Evolutionary conservation across 2,113 vertebrate species (phyloP).

Genomic region (Passer domesticus): DNA sequence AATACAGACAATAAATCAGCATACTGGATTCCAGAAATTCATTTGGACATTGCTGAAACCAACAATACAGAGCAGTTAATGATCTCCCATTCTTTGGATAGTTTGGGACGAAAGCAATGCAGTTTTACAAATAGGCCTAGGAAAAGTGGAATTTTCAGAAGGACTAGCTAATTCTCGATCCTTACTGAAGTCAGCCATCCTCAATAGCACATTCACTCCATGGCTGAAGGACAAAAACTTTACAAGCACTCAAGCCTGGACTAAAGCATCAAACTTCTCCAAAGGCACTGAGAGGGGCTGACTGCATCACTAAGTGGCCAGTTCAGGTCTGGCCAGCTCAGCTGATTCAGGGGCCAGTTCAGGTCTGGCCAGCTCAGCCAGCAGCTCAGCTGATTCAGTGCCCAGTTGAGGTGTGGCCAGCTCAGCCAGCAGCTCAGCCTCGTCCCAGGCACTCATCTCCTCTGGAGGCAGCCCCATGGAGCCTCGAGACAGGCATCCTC

Average conservation of each 20-base stretch:
- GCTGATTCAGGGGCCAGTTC: no score
- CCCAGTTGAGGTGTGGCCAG: not conserved
- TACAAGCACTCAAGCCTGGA: not conserved
- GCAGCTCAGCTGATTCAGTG: no score
- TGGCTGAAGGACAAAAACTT: not conserved
- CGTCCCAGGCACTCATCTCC: not conserved
- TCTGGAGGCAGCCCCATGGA: accelerated
- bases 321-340: not conserved
- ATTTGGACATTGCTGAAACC: constrained; percentile 22
- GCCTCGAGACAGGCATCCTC: accelerated
- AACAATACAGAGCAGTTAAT: constrained; percentile 54
- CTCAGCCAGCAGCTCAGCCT: not conserved
- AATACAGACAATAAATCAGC: constrained; percentile 45
- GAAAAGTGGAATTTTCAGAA: constrained; percentile 33
- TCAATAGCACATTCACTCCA: not conserved
- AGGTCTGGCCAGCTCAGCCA: not conserved
- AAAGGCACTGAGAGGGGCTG: not conserved
- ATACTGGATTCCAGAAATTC: constrained; percentile 57
- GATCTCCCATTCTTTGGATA: constrained; percentile 35
- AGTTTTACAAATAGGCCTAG: constrained; percentile 16
- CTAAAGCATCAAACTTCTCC: not conserved
- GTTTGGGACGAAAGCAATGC: constrained; percentile 23
- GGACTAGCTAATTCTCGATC: not conserved
- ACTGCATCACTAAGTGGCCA: accelerated
- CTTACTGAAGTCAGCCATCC: not conserved